Conservation (phyloP, 2,113 vertebrate genomes). For the Elephas maximus region DNA sequence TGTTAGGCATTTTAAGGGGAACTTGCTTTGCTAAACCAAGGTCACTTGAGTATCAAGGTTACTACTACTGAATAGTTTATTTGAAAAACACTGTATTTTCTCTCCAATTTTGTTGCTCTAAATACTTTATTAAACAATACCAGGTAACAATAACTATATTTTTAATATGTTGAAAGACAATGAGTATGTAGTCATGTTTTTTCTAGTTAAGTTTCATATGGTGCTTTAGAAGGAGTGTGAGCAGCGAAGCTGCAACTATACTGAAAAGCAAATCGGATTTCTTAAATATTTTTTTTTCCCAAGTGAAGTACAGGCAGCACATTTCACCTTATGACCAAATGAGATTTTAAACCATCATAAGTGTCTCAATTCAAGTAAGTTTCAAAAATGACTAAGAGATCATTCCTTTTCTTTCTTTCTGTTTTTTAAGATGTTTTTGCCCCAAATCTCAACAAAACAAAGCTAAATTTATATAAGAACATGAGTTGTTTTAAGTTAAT, state of each 20-base stretch:
- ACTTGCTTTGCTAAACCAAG: not conserved
- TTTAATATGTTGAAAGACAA: not conserved
- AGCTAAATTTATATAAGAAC: not conserved
- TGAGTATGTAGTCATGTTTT: not conserved
- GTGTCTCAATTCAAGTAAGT: not conserved
- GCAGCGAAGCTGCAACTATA: not conserved
- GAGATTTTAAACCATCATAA: not conserved
- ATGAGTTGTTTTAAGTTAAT: not conserved
- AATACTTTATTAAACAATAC: not conserved
- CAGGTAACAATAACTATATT: not conserved
- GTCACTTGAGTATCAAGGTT: not conserved
- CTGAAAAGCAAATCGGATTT: not conserved
- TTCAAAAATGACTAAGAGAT: not conserved
- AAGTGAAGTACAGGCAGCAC: not conserved
- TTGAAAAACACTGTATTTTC: not conserved
- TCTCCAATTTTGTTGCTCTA: not conserved
- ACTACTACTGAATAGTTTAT: not conserved
- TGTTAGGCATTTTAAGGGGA: not conserved
- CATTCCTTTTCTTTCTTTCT: not conserved
- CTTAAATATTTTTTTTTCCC: not conserved
- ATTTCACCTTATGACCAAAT: not conserved
- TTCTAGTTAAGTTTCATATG: not conserved
- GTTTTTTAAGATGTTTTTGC: not conserved
- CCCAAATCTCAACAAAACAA: not conserved
- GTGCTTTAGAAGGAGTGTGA: not conserved